Percentiles rank a stretch among this genome's conserved stretches.
Evolutionary conservation across 2,113 vertebrate species (phyloP).

Genomic region (Eonycteris spelaea): DNA sequence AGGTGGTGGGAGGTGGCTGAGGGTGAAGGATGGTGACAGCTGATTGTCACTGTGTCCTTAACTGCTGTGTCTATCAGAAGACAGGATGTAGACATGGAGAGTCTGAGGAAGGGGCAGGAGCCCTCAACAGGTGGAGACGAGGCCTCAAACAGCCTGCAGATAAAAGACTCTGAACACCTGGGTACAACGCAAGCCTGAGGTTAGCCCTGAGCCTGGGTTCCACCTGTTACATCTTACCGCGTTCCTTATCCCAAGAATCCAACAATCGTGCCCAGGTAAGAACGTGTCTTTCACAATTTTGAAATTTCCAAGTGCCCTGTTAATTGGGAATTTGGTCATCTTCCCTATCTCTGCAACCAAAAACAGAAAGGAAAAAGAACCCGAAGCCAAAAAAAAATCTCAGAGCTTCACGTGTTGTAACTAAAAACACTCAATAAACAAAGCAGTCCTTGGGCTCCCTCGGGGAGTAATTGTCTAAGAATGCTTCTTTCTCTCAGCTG

Average conservation of each 20-base stretch:
- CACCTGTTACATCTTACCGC: slow-evolving; percentile 28
- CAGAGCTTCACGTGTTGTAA: slow-evolving; percentile 71
- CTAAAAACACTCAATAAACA: slow-evolving; percentile 80
- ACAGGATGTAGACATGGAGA: not conserved
- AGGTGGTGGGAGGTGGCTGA: not conserved
- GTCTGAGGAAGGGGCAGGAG: not conserved
- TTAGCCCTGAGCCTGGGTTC: not conserved
- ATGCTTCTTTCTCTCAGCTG: slow-evolving; percentile 75
- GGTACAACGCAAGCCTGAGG: not conserved
- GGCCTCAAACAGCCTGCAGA: slow-evolving; percentile 2
- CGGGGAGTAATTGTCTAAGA: slow-evolving; percentile 74
- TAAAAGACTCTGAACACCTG: slow-evolving; percentile 10
- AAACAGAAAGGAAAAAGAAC: slow-evolving; percentile 30
- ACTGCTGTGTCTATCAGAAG: not conserved
- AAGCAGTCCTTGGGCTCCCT: slow-evolving; percentile 68
- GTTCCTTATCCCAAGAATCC: not conserved
- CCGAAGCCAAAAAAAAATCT: slow-evolving; percentile 54
- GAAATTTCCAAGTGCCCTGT: slow-evolving; percentile 25
- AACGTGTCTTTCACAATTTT: slow-evolving; percentile 19
- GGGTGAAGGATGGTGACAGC: not conserved
- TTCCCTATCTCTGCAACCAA: slow-evolving; percentile 37
- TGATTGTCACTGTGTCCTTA: not conserved
- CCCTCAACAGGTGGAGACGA: not conserved
- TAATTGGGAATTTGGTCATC: slow-evolving; percentile 59
- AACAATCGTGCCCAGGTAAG: not conserved